A percentile compares a stretch with the other conserved stretches of the same genome.
Evolutionary conservation across 2,888 invertebrate species (phyloP).

Genomic region (Lissocephala sabroskyi): DNA sequence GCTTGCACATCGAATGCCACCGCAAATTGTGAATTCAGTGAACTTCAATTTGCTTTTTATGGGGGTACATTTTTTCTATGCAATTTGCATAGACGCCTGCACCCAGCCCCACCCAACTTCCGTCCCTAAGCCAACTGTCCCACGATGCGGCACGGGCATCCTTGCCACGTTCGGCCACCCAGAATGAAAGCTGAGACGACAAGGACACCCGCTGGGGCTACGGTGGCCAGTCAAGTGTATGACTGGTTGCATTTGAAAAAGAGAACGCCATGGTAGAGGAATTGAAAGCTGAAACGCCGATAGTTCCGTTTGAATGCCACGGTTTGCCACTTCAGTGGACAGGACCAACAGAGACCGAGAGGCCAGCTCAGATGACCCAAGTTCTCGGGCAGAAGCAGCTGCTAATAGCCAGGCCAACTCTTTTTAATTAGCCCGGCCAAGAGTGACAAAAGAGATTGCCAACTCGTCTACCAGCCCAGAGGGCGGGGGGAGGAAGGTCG

Average conservation of each 20-base stretch:
- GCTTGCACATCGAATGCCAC: too few species aligned
- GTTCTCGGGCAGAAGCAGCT: neutral
- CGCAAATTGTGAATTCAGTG: constrained; percentile 52
- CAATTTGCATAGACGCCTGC: constrained; percentile 52
- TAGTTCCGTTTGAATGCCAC: constrained; percentile 46
- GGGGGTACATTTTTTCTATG: constrained; percentile 57
- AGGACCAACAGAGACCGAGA: constrained; percentile 11
- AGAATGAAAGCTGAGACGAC: constrained; percentile 5
- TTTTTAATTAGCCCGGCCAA: constrained; percentile 5
- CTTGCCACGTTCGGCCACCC: too few species aligned
- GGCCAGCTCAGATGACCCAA: too few species aligned
- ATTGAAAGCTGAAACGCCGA: constrained; percentile 45
- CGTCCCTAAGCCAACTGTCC: too few species aligned
- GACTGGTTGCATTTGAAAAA: too few species aligned
- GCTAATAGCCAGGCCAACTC: constrained; percentile 32
- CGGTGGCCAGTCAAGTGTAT: constrained; percentile 16
- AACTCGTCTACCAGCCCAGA: too few species aligned
- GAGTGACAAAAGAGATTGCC: neutral
- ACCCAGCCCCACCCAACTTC: constrained; percentile 1
- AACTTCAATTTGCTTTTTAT: constrained; percentile 60
- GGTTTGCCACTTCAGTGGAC: constrained; percentile 26
- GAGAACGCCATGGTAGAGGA: too few species aligned
- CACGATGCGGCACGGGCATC: too few species aligned
- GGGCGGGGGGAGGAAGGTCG: too few species aligned
- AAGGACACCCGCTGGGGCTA: too few species aligned